These are phyloP conservation scores for Zelostemma sp. DNA, from an alignment of 1,140 invertebrate genomes.

Conservation along the genomic window DNA sequence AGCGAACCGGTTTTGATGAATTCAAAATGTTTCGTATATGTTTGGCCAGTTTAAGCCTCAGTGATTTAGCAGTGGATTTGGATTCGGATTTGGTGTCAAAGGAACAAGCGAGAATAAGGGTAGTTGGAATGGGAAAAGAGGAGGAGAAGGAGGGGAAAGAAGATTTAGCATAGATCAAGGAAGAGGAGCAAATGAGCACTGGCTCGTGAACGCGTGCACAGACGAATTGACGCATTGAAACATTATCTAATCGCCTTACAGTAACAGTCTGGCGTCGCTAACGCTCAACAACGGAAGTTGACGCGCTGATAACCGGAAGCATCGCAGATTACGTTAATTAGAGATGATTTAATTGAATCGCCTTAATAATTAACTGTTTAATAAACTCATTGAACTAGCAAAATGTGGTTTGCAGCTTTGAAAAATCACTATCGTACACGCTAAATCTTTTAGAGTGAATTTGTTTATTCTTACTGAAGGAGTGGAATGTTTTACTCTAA, in stretches of 20 bases:
- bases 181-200: constrained; percentile 38
- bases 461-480: too few species aligned
- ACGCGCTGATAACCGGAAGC: constrained; percentile 41
- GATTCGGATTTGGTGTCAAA: too few species aligned
- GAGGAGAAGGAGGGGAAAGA: constrained; percentile 24
- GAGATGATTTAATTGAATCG: constrained; percentile 52
- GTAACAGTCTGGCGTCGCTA: constrained; percentile 42
- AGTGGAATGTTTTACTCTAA: too few species aligned
- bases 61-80: constrained; percentile 53
- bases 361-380: too few species aligned
- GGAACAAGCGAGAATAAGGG: too few species aligned
- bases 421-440: too few species aligned
- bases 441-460: too few species aligned
- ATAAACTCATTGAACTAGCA: too few species aligned
- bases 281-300: constrained; percentile 37
- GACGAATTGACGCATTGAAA: constrained; percentile 52
- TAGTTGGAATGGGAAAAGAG: too few species aligned
- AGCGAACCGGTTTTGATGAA: too few species aligned
- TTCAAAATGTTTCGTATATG: constrained; percentile 3
- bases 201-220: constrained; percentile 34
- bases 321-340: constrained; percentile 55
- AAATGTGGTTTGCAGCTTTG: too few species aligned
- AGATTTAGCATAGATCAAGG: constrained; percentile 25
- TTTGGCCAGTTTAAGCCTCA: constrained; percentile 13
- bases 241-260: constrained; percentile 59